Evolutionary conservation across 1,140 invertebrate species (phyloP).

Genomic region (Drosophila persimilis): DNA sequence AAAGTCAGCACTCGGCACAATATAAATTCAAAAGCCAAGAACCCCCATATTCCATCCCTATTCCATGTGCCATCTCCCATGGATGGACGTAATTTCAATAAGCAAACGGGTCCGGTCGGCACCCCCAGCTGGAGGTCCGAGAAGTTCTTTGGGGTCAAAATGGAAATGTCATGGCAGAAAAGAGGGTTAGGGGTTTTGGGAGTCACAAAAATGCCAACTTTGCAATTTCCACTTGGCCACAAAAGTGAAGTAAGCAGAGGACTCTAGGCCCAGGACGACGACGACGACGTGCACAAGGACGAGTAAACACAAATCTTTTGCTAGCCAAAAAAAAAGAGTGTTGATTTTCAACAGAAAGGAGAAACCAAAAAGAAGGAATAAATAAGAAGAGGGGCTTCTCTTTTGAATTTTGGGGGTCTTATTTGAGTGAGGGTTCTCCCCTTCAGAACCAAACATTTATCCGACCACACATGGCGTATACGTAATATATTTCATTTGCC

Average conservation of each 20-base stretch:
- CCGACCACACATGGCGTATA: constrained; percentile 43
- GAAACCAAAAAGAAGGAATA: constrained; percentile 11
- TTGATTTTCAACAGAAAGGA: constrained; percentile 50
- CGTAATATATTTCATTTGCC: constrained; percentile 60
- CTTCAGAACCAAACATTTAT: constrained; percentile 12
- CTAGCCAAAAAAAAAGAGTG: constrained; percentile 32
- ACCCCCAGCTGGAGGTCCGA: constrained; percentile 64
- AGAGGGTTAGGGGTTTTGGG: constrained; percentile 3
- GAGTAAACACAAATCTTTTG: constrained; percentile 42
- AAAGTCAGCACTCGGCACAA: constrained; percentile 73
- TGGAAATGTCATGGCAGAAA: constrained; percentile 58
- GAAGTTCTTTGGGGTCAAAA: constrained; percentile 49
- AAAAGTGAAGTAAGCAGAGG: constrained; percentile 61
- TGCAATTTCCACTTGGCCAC: constrained; percentile 61
- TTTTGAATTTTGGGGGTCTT: constrained; percentile 37
- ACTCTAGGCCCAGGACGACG: constrained; percentile 31
- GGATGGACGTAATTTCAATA: constrained; percentile 62
- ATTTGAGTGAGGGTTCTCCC: constrained; percentile 6
- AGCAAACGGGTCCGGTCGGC: constrained; percentile 11
- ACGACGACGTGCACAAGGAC: constrained; percentile 16
- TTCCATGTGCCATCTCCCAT: constrained; percentile 14
- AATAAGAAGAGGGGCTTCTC: constrained; percentile 33
- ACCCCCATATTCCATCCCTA: too few relatives aligned
- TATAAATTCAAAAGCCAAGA: constrained; percentile 70
- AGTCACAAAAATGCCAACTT: constrained; percentile 58